A percentile compares a stretch with the other conserved stretches of the same genome.
Evolutionary conservation across 1,140 invertebrate genomes (phyloP).

Genomic region (Adelges cooleyi): DNA sequence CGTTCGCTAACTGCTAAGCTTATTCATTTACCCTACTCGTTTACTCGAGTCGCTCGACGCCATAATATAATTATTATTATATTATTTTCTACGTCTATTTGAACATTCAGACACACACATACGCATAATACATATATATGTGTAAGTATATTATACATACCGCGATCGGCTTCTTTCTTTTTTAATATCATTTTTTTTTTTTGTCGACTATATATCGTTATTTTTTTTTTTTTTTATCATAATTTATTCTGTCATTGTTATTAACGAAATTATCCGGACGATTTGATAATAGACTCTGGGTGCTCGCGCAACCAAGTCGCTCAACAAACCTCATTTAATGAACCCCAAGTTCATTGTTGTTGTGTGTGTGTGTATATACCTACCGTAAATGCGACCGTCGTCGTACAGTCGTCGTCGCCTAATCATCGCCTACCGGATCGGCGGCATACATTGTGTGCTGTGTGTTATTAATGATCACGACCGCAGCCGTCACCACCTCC

Average conservation of each 20-base stretch:
- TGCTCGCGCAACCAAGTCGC: slow-evolving; percentile 5
- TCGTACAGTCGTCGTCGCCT: slow-evolving; percentile 20
- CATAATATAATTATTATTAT: slow-evolving; percentile 15
- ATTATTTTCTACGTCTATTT: not conserved
- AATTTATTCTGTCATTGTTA: slow-evolving; percentile 22
- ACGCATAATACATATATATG: no score
- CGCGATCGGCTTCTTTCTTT: not conserved
- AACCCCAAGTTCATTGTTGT: slow-evolving; percentile 24
- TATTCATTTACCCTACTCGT: not conserved
- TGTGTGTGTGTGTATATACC: no score
- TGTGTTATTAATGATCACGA: slow-evolving; percentile 21
- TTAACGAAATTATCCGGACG: slow-evolving; percentile 28
- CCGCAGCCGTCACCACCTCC: not conserved
- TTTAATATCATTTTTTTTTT: slow-evolving; percentile 15
- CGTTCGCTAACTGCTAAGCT: not conserved
- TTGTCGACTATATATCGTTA: slow-evolving; percentile 3
- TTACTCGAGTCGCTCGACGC: not conserved
- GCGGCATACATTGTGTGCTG: slow-evolving; percentile 4
- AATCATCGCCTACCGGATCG: slow-evolving; percentile 25
- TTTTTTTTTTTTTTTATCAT: slow-evolving; percentile 19
- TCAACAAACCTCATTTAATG: slow-evolving; percentile 26
- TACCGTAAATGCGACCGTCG: slow-evolving; percentile 20
- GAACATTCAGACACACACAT: not conserved
- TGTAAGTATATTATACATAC: not conserved
- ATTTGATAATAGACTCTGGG: slow-evolving; percentile 26